These are phyloP conservation scores for Dryadula phaetusa DNA, from an alignment of 2,888 invertebrate genomes.

Conservation along the genomic window DNA sequence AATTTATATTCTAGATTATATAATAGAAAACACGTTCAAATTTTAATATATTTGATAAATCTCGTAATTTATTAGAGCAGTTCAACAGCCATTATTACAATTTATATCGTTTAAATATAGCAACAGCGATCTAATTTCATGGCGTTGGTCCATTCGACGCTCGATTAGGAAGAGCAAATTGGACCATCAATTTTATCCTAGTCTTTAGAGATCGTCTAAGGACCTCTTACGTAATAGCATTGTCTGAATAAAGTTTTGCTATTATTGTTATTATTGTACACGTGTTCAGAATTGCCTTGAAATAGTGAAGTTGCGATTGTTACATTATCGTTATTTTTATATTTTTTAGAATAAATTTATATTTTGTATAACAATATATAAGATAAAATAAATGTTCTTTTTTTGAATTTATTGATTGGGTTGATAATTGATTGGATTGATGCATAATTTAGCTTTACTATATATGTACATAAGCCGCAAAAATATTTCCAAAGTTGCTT, in stretches of 20 bases:
- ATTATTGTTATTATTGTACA: conserved; percentile 50
- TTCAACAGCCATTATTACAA: conserved; percentile 44
- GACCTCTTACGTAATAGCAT: conserved; percentile 50
- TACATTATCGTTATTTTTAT: background rate
- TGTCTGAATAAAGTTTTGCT: conserved; percentile 65
- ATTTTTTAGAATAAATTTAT: background rate
- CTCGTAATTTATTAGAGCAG: conserved; percentile 19
- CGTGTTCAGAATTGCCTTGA: background rate
- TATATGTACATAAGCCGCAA: no score
- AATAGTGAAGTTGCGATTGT: background rate
- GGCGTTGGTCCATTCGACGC: conserved; percentile 72
- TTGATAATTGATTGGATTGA: no score
- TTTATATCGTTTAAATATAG: conserved; percentile 53
- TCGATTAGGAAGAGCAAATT: conserved; percentile 78
- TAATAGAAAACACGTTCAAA: conserved; percentile 11
- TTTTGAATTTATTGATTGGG: no score
- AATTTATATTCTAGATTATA: background rate
- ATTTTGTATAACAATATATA: background rate
- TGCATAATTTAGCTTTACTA: no score
- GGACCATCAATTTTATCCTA: conserved; percentile 72
- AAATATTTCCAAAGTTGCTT: no score
- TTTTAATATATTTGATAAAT: conserved; percentile 25
- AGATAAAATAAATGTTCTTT: no score
- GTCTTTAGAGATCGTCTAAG: conserved; percentile 50
- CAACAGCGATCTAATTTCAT: conserved; percentile 74